phyloP scores from a whole-genome alignment of 2,888 invertebrate genomes.

The Lasioglossum zephyrum region DNA sequence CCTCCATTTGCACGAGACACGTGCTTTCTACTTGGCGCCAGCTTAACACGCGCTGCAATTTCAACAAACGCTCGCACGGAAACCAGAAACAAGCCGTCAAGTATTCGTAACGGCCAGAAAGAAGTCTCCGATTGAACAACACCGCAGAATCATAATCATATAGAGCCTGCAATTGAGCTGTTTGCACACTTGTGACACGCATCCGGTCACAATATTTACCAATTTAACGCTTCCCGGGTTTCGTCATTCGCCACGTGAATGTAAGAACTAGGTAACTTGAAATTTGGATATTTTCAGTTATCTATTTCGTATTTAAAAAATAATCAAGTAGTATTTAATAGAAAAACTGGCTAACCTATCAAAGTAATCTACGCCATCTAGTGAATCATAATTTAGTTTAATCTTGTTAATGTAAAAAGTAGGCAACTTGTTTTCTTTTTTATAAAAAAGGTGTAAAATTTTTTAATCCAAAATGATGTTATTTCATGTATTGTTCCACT shows the following conservation, averaged over 20 bases:
- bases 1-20: slow-evolving; percentile 57
- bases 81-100: slow-evolving; percentile 32
- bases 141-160: neutral
- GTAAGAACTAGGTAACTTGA: too few relatives aligned
- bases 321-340: too few relatives aligned
- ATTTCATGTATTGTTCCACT: too few relatives aligned
- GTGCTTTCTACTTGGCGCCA: slow-evolving; percentile 62
- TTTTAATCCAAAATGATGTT: too few relatives aligned
- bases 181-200: neutral
- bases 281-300: too few relatives aligned
- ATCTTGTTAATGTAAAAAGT: too few relatives aligned
- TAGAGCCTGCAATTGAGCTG: neutral
- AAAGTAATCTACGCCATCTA: too few relatives aligned
- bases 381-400: too few relatives aligned
- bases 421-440: too few relatives aligned
- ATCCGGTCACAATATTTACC: neutral
- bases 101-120: neutral
- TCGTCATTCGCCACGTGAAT: neutral
- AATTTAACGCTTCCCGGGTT: neutral
- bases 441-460: too few relatives aligned
- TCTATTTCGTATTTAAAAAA: too few relatives aligned
- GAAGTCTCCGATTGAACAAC: neutral
- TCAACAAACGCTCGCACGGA: slow-evolving; percentile 36
- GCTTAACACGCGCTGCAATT: slow-evolving; percentile 32
- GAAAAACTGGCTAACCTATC: too few relatives aligned